phyloP scores from a whole-genome alignment of 1,140 invertebrate species.

The Sinella curviseta region DNA sequence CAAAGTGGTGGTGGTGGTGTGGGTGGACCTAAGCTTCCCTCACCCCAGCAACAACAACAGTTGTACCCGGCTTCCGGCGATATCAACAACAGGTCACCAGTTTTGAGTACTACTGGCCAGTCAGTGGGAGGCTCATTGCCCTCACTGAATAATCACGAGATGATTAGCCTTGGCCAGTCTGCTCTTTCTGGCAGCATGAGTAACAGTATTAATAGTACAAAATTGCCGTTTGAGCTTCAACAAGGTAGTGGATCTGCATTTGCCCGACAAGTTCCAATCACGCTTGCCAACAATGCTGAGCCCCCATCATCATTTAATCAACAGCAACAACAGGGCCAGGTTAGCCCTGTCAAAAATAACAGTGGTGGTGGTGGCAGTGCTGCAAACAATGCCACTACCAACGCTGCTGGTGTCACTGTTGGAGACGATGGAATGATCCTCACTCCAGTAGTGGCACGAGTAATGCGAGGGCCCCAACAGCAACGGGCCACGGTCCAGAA shows the following conservation, averaged over 20 bases:
- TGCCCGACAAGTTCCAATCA: slow-evolving; percentile 33
- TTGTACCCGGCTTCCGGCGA: too few species aligned
- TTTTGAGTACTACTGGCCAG: neutral
- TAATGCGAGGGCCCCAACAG: slow-evolving; percentile 47
- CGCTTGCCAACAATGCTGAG: too few species aligned
- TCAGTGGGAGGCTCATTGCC: neutral
- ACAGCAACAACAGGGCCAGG: too few species aligned
- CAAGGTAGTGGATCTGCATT: slow-evolving; percentile 33
- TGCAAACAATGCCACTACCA: neutral
- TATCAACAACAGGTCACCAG: too few species aligned
- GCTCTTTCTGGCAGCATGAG: neutral
- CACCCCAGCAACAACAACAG: neutral
- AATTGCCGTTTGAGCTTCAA: slow-evolving; percentile 33
- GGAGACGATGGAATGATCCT: slow-evolving; percentile 6
- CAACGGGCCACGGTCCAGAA: slow-evolving; percentile 41
- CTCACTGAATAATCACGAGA: neutral
- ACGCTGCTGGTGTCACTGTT: neutral
- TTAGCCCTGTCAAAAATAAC: too few species aligned
- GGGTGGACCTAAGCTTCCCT: too few species aligned
- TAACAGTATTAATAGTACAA: slow-evolving; percentile 20
- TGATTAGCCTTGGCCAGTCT: neutral
- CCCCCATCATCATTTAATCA: neutral
- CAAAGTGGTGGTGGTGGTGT: too few species aligned
- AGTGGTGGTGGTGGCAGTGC: neutral
- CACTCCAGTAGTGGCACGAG: slow-evolving; percentile 45